A percentile compares a stretch with the other conserved stretches of the same genome.
Conservation (phyloP, 2,888 invertebrate genomes). For the Rhaphigaster nebulosa region DNA sequence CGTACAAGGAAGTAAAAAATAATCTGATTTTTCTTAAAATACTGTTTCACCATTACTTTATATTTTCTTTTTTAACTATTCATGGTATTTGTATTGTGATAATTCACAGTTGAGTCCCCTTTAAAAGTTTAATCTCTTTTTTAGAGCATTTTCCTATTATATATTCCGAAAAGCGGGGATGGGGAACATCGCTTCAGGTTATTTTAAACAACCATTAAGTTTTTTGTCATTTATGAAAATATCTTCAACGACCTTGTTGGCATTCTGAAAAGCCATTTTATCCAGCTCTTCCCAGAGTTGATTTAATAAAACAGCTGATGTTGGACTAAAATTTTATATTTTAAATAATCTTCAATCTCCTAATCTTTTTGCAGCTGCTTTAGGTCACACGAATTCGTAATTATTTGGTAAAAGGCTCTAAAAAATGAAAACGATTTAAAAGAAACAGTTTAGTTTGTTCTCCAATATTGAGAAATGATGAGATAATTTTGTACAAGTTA, state of each 20-base stretch:
- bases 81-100: background rate
- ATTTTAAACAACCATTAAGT: conserved; percentile 13
- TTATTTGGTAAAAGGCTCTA: background rate
- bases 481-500: background rate
- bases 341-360: background rate
- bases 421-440: background rate
- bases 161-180: background rate
- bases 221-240: background rate
- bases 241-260: background rate
- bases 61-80: too few relatives aligned
- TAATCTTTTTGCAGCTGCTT: background rate
- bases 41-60: too few relatives aligned
- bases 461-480: background rate
- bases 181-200: background rate
- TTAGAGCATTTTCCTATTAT: background rate
- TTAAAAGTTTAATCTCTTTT: background rate
- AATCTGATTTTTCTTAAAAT: too few relatives aligned
- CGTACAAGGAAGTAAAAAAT: too few relatives aligned
- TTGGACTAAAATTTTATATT: background rate
- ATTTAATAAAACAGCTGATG: background rate
- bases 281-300: background rate
- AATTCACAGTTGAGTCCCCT: background rate
- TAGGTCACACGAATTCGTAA: background rate
- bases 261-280: background rate
- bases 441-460: background rate